Percentiles rank a stretch among this genome's conserved stretches.
These are phyloP conservation scores for Hippocampus zosterae DNA, from an alignment of 2,113 vertebrate genomes.

Conservation along the genomic window DNA sequence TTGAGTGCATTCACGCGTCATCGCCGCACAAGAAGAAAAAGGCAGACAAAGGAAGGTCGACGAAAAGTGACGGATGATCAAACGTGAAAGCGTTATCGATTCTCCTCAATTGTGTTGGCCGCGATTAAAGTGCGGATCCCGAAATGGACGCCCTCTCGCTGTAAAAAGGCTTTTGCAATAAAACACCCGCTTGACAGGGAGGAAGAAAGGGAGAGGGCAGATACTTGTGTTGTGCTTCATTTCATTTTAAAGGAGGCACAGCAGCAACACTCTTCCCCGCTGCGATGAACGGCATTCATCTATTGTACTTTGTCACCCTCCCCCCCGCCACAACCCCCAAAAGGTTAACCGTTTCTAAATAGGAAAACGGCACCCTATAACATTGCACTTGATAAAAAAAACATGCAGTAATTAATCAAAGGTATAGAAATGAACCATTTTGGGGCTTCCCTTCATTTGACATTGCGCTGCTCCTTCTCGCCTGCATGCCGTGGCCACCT, in stretches of 20 bases:
- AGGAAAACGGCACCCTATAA: no score
- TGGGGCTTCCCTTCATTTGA: no score
- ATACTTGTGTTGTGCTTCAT: constrained; percentile 33
- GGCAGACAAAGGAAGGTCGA: constrained; percentile 52
- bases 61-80: constrained; percentile 65
- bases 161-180: constrained; percentile 49
- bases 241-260: constrained; percentile 35
- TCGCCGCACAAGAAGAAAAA: constrained; percentile 13
- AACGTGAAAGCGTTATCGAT: constrained; percentile 71
- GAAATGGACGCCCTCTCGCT: background rate
- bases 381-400: no score
- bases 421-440: no score
- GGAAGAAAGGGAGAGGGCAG: constrained; percentile 47
- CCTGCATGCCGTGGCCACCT: no score
- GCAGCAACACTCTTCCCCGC: background rate
- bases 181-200: constrained; percentile 16
- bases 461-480: no score
- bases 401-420: no score
- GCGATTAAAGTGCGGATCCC: constrained; percentile 73
- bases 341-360: no score
- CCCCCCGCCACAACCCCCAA: no score
- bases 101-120: constrained; percentile 70
- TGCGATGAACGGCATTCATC: no score
- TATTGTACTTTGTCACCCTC: no score
- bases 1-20: constrained; percentile 26